Percentiles rank a stretch among this genome's conserved stretches.
Conservation (phyloP, 2,113 vertebrate genomes). For the Chaenogobius annularis region DNA sequence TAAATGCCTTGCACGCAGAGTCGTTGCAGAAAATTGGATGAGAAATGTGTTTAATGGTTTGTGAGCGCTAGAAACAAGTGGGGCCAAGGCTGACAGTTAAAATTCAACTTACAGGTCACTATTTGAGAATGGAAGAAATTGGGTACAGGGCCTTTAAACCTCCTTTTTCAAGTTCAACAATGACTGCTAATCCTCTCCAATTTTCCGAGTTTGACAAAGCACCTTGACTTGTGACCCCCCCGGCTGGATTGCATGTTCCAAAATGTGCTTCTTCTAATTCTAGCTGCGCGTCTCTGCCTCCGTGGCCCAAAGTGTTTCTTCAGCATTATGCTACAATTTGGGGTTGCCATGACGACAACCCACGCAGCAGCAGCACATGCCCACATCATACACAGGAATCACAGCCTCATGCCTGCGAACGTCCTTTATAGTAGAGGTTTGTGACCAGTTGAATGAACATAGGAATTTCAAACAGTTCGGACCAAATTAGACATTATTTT, state of each 20-base stretch:
- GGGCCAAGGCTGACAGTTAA: background rate
- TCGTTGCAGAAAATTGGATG: too few relatives aligned
- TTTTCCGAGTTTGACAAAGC: background rate
- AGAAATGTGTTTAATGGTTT: too few relatives aligned
- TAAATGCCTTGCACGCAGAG: background rate
- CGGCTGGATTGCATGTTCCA: background rate
- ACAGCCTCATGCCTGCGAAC: slow-evolving; percentile 39
- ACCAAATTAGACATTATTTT: too few relatives aligned
- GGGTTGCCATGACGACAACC: slow-evolving; percentile 75
- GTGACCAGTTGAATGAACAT: slow-evolving; percentile 43
- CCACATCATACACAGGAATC: slow-evolving; percentile 66
- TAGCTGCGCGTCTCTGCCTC: slow-evolving; percentile 41
- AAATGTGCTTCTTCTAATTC: background rate
- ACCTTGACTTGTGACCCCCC: background rate
- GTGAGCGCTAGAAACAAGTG: background rate
- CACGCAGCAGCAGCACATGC: slow-evolving; percentile 66
- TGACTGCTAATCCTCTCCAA: background rate
- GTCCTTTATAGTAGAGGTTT: slow-evolving; percentile 20
- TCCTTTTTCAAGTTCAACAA: background rate
- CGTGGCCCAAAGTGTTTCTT: slow-evolving; percentile 62
- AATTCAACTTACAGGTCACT: background rate
- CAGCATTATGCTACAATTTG: slow-evolving; percentile 70
- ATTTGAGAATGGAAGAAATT: background rate
- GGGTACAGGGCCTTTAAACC: too few relatives aligned
- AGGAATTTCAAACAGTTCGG: slow-evolving; percentile 50